Conservation (phyloP, 2,113 vertebrate species). For the Bufo bufo region DNA sequence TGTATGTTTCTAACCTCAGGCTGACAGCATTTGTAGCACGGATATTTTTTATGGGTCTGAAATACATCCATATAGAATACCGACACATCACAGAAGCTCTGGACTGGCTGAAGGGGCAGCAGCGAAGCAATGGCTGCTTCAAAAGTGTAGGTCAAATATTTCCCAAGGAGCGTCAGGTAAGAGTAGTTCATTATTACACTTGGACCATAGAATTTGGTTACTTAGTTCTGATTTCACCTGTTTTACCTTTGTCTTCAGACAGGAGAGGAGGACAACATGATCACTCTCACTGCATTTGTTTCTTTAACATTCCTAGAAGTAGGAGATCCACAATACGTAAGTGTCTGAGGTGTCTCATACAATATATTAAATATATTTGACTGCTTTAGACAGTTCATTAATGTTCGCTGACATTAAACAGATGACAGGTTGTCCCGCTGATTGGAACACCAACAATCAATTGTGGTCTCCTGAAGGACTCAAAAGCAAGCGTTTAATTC, state of each 20-base stretch:
- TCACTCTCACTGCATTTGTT: constrained; percentile 79
- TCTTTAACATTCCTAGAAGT: constrained; percentile 72
- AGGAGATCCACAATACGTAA: constrained; percentile 58
- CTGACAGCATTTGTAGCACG: constrained; percentile 81
- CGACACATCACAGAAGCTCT: constrained; percentile 59
- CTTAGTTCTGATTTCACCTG: constrained; percentile 17
- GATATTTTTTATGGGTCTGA: constrained; percentile 71
- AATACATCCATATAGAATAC: constrained; percentile 71
- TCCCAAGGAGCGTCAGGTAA: constrained; percentile 79
- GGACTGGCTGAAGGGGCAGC: constrained; percentile 71
- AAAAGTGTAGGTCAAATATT: constrained; percentile 73
- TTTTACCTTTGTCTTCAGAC: constrained; percentile 65
- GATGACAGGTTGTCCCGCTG: no score
- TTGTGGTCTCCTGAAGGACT: no score
- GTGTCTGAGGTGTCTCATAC: constrained; percentile 51
- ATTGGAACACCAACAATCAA: no score
- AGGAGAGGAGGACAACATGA: constrained; percentile 76
- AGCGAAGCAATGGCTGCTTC: constrained; percentile 77
- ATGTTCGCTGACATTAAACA: not conserved
- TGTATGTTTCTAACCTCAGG: constrained; percentile 64
- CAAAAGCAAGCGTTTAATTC: not conserved
- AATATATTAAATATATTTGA: not conserved
- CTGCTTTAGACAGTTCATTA: not conserved
- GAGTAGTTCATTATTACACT: not conserved
- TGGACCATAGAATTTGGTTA: not conserved